These are phyloP conservation scores for Drosophila pandora DNA, from an alignment of 1,140 invertebrate genomes.

Conservation along the genomic window DNA sequence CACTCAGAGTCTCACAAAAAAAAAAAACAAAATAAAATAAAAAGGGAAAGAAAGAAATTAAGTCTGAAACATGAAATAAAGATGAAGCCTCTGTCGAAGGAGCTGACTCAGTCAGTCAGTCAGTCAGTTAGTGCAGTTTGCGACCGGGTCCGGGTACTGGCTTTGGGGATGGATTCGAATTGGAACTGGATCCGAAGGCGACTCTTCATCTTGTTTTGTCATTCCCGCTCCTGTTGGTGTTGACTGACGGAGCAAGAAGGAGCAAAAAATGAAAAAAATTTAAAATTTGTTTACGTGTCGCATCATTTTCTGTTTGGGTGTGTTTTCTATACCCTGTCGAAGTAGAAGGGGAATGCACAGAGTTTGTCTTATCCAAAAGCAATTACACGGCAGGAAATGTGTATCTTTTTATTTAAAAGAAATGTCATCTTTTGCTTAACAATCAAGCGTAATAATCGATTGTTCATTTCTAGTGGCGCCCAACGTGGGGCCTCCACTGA, in stretches of 20 bases:
- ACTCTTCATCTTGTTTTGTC: conserved; percentile 10
- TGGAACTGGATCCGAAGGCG: conserved; percentile 1
- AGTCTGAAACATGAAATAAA: conserved; percentile 76
- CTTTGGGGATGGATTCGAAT: conserved; percentile 16
- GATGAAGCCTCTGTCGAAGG: conserved; percentile 70
- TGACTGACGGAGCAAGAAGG: conserved; percentile 18
- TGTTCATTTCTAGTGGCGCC: neutral
- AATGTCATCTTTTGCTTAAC: too few species aligned
- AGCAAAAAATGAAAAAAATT: conserved; percentile 35
- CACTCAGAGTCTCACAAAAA: neutral
- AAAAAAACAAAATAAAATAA: neutral
- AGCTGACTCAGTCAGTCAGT: conserved; percentile 39
- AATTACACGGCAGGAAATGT: conserved; percentile 42
- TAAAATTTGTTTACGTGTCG: conserved; percentile 61
- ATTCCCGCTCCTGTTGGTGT: conserved; percentile 16
- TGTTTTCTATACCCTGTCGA: neutral
- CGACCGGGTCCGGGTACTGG: neutral
- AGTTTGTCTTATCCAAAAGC: conserved; percentile 34
- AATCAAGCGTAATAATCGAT: too few species aligned
- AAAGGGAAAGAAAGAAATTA: conserved; percentile 53
- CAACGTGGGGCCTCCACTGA: too few species aligned
- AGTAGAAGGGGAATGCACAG: conserved; percentile 4
- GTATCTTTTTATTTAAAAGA: neutral
- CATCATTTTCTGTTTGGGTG: conserved; percentile 21
- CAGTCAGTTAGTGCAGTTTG: conserved; percentile 48